Conservation (phyloP, 2,888 invertebrate species). For the Acrobasis repandana region DNA sequence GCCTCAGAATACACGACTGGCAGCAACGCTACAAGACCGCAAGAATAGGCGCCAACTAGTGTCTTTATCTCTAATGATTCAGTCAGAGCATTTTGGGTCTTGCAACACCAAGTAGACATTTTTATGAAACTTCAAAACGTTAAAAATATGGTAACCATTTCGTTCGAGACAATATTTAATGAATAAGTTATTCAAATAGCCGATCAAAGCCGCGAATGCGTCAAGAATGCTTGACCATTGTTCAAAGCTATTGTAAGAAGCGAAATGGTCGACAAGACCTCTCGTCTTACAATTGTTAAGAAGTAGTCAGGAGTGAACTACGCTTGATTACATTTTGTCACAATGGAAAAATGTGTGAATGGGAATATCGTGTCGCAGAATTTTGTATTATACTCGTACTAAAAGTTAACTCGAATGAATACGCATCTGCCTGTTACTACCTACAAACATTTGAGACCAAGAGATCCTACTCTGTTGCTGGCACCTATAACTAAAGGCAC, state of each 20-base stretch:
- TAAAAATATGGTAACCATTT: neutral
- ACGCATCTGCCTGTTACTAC: too few species aligned
- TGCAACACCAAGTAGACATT: too few species aligned
- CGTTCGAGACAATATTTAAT: neutral
- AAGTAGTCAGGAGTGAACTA: neutral
- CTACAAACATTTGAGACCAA: too few species aligned
- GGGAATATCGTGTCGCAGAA: neutral
- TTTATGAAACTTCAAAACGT: too few species aligned
- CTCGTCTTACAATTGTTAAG: neutral
- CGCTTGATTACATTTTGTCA: constrained; percentile 4
- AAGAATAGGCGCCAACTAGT: too few species aligned
- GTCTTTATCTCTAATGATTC: too few species aligned
- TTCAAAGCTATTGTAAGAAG: constrained; percentile 14
- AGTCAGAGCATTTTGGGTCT: too few species aligned
- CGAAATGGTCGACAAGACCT: constrained; percentile 13
- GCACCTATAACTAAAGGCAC: too few species aligned
- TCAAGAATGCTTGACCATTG: constrained; percentile 13
- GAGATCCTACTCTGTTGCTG: too few species aligned
- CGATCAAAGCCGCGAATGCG: neutral
- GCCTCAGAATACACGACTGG: too few species aligned
- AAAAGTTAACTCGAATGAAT: too few species aligned
- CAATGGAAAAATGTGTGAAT: neutral
- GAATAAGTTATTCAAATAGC: neutral
- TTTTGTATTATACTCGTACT: neutral
- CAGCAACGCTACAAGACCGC: too few species aligned